Conservation (phyloP, 2,797 vertebrate genomes). For the Anas capensis region DNA sequence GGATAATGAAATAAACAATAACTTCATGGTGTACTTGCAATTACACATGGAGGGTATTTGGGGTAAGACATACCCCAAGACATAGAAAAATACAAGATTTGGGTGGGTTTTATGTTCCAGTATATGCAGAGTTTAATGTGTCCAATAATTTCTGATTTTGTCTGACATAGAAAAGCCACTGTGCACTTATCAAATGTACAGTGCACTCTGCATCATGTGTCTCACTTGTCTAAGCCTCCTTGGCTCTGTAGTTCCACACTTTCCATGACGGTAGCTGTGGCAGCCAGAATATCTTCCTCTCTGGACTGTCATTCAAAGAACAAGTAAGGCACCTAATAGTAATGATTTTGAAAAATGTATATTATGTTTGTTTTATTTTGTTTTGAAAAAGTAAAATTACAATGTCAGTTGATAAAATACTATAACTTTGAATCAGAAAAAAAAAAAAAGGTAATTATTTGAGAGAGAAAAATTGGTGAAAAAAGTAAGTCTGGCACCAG, state of each 20-base stretch:
- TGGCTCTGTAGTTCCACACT: neutral
- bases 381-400: neutral
- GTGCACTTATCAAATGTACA: neutral
- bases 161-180: neutral
- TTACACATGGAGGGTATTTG: neutral
- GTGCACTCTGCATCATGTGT: neutral
- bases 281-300: neutral
- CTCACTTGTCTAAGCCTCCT: neutral
- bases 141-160: neutral
- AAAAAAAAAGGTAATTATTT: too few species aligned
- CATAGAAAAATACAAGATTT: neutral
- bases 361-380: neutral
- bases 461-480: neutral
- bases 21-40: neutral
- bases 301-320: neutral
- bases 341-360: neutral
- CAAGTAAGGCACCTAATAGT: neutral
- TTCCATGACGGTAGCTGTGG: too few species aligned
- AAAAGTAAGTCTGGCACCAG: neutral
- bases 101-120: neutral
- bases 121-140: neutral
- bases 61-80: neutral
- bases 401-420: neutral
- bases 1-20: neutral
- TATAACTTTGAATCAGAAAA: neutral